Base-by-base conservation (phyloP, 2,797 vertebrate genomes). In the Novumbra hubbsi region DNA sequence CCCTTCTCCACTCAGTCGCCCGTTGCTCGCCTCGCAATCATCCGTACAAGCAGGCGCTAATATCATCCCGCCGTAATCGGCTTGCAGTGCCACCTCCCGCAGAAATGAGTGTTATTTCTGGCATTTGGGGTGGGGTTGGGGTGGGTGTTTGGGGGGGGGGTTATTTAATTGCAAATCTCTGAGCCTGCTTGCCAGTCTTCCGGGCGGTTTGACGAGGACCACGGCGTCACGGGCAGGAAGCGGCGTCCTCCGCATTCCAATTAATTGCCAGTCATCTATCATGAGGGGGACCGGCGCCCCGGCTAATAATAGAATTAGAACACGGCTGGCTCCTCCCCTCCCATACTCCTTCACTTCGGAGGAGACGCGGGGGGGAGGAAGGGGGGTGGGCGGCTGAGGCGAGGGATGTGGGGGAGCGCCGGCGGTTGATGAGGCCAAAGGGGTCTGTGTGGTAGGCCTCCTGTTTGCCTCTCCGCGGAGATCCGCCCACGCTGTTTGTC, bases 211-310 rank as follows among this genome's bases (percentile, higher is more conserved):
- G 80, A 80, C 83, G 73, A 34, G 70, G 77, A 80, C 45, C 34
- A 48, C 34, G n/a, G 34, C 24, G 49, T 32, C 69, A 14, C 12
- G 2, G 16, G 28, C 68, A 80, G 76, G 81, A 84, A 80, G 75
- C 68, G 71, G 73, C 73, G 64, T 84, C 85, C 76, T 91, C 88
- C 88, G 86, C 86, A 94, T 94, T 94, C 92, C 93, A 96, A 96
- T 97, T 97, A 95, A 93, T 91, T 86, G 85, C 85, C 85, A 87
- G 95, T 95, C 94, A 94, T 96, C 94, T 94, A 94, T 95, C 93
- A 95, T 84, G 90, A 90, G 82, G 80, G 80, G 82, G 83, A 70
- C 78, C 83, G 81, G 83, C 38, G 74, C 89, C 90, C 77, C 86
- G 85, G 88, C 91, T 93, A 94, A 94, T 95, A 95, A 95, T 92